Conservation (phyloP, 2,113 vertebrate genomes). For the Lepidothrix coronata region DNA sequence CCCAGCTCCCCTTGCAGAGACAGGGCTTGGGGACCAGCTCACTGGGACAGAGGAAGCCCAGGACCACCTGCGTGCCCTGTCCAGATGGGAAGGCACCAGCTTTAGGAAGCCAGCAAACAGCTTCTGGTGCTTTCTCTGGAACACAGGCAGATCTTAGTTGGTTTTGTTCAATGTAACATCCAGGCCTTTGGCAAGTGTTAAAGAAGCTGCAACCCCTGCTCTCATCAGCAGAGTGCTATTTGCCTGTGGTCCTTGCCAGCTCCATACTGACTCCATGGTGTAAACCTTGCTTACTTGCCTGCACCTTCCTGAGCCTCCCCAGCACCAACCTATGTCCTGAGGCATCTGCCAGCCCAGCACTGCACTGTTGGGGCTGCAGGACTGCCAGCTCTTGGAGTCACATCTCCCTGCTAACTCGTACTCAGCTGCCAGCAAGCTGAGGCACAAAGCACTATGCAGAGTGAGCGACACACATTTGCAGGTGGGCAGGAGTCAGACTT, state of each 20-base stretch:
- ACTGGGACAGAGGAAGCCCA: rapidly evolving
- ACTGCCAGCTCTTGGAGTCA: rapidly evolving
- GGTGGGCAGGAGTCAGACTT: neutral
- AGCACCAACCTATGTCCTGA: neutral
- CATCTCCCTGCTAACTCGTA: rapidly evolving
- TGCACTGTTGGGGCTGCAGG: neutral
- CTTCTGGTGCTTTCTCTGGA: neutral
- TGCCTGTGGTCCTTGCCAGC: neutral
- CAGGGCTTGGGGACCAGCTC: neutral
- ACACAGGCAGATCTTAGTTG: neutral
- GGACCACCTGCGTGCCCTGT: neutral
- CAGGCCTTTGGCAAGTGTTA: neutral
- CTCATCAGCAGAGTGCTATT: neutral
- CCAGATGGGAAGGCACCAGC: neutral
- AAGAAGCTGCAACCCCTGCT: neutral
- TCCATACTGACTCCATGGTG: rapidly evolving
- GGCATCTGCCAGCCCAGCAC: neutral
- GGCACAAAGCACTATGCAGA: rapidly evolving
- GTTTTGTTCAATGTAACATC: neutral
- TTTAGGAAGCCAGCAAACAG: neutral
- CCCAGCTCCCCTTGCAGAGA: neutral
- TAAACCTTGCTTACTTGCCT: neutral
- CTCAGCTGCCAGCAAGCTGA: neutral
- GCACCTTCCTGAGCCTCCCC: neutral
- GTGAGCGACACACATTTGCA: neutral